Conservation (phyloP, 2,113 vertebrate genomes). For the Puntigrus tetrazona region DNA sequence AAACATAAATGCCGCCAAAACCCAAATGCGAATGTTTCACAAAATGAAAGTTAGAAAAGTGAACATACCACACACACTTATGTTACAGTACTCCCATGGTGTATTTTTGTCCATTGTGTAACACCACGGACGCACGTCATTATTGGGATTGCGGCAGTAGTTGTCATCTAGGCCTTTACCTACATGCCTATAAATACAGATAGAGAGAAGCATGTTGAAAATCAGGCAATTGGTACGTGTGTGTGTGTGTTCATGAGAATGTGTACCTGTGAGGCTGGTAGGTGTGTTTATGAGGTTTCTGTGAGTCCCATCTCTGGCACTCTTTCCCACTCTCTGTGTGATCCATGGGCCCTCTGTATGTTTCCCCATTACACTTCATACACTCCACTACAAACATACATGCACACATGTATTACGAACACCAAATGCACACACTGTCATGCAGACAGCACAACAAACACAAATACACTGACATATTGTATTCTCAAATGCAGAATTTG, state of each 20-base stretch:
- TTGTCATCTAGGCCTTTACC: constrained; percentile 96
- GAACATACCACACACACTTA: constrained; percentile 92
- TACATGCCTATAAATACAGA: constrained; percentile 79
- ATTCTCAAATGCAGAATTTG: not conserved
- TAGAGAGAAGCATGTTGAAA: not conserved
- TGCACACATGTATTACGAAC: constrained; percentile 5
- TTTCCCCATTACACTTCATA: constrained; percentile 91
- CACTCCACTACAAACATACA: constrained; percentile 83
- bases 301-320: constrained; percentile 94
- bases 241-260: constrained; percentile 44
- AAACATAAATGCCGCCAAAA: not conserved
- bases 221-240: constrained; percentile 2
- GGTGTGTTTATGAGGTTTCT: constrained; percentile 86
- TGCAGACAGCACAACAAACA: not conserved
- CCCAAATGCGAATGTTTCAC: not conserved
- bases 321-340: constrained; percentile 88
- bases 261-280: constrained; percentile 89
- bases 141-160: constrained; percentile 97
- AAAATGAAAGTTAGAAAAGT: constrained; percentile 64
- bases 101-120: constrained; percentile 92
- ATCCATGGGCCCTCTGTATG: constrained; percentile 90
- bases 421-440: not conserved
- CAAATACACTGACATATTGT: not conserved
- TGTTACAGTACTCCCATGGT: constrained; percentile 95
- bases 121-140: constrained; percentile 92